Conservation (phyloP, 37 sponge, comb jelly and placozoan genomes). For the Hexactinellida sp. region DNA sequence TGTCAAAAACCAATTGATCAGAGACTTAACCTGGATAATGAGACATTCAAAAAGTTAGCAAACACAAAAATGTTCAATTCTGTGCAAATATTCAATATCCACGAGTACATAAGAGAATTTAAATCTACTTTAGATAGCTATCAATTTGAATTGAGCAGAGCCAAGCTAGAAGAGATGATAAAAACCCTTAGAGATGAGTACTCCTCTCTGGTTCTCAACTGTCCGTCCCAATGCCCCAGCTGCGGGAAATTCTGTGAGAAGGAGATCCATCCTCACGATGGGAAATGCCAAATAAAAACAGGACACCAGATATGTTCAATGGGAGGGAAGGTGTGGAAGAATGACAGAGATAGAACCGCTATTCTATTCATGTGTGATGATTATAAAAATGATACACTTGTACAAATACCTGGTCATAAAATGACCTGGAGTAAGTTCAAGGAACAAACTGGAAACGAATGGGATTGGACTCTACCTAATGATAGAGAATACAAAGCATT, state of each 20-base stretch:
- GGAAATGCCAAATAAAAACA: constrained; percentile 4
- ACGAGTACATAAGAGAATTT: neutral
- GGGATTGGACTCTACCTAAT: neutral
- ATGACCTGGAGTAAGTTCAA: neutral
- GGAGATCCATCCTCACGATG: neutral
- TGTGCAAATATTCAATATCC: neutral
- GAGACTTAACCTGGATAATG: neutral
- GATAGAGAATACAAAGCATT: neutral
- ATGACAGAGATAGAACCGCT: neutral
- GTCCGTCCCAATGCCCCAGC: neutral
- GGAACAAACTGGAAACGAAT: neutral
- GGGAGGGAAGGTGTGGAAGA: neutral
- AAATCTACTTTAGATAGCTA: neutral
- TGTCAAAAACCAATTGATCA: neutral
- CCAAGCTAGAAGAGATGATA: neutral
- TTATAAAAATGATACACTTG: neutral
- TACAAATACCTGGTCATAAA: neutral
- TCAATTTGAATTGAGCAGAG: neutral
- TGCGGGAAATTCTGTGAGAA: neutral
- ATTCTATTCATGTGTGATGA: neutral
- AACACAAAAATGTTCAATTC: neutral
- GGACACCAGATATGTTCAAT: constrained; percentile 6
- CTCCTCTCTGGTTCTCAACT: neutral
- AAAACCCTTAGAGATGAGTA: neutral
- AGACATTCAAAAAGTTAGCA: neutral